Evolutionary conservation across 1,140 invertebrate species (phyloP).

Genomic region (Rhagoletis zephyria): DNA sequence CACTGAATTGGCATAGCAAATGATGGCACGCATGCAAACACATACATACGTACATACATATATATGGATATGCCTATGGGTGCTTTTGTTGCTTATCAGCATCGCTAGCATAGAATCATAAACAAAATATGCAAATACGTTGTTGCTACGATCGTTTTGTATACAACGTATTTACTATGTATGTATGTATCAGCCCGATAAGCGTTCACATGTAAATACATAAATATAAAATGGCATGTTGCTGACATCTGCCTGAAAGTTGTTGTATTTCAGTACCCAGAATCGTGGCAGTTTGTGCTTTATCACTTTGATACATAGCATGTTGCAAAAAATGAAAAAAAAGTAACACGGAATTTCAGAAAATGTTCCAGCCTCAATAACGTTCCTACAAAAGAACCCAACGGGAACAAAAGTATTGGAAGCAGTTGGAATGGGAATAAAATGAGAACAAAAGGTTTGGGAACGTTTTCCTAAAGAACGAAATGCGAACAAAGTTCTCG

Average conservation of each 20-base stretch:
- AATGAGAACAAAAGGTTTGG: too few relatives aligned
- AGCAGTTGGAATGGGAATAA: too few relatives aligned
- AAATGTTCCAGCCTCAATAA: too few relatives aligned
- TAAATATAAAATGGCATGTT: not conserved
- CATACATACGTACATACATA: not conserved
- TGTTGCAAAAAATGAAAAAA: too few relatives aligned
- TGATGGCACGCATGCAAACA: not conserved
- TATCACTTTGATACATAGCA: too few relatives aligned
- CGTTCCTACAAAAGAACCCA: too few relatives aligned
- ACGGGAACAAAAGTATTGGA: too few relatives aligned
- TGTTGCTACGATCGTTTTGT: not conserved
- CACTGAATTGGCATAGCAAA: not conserved
- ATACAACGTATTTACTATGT: not conserved
- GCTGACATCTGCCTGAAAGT: not conserved
- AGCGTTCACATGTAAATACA: not conserved
- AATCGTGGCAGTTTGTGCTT: not conserved
- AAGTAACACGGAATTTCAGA: too few relatives aligned
- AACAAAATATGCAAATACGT: constrained; percentile 21
- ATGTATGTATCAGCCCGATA: not conserved
- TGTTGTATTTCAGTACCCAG: not conserved
- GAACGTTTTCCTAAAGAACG: too few relatives aligned
- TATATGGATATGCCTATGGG: not conserved
- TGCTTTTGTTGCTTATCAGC: not conserved
- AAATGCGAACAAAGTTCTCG: too few relatives aligned
- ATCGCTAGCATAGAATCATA: not conserved